These are phyloP conservation scores for Sycophila texana DNA, from an alignment of 2,888 invertebrate species.

Conservation along the genomic window DNA sequence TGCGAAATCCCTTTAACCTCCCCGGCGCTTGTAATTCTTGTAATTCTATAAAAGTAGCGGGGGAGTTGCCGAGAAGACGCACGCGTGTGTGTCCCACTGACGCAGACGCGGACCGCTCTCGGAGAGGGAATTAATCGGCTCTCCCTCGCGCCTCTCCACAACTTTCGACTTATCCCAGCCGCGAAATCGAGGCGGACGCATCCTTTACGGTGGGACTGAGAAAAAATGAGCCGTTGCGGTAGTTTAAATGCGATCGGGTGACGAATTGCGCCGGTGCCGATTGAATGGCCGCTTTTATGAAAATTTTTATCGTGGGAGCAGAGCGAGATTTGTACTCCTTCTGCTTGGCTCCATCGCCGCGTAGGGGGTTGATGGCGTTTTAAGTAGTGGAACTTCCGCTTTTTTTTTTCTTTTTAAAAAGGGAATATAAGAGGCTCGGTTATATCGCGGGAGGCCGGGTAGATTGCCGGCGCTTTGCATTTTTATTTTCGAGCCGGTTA, in stretches of 20 bases:
- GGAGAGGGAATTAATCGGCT: neutral
- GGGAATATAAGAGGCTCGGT: neutral
- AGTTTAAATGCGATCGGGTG: neutral
- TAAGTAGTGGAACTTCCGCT: neutral
- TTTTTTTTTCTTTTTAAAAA: neutral
- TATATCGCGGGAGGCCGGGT: too few relatives aligned
- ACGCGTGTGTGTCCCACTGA: conserved; percentile 7
- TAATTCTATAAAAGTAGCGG: too few relatives aligned
- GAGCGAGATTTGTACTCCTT: too few relatives aligned
- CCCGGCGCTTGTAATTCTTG: conserved; percentile 13
- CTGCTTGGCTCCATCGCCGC: neutral
- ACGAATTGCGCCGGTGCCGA: conserved; percentile 19
- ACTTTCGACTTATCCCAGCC: conserved; percentile 18
- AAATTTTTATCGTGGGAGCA: neutral
- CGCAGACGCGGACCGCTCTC: conserved; percentile 1
- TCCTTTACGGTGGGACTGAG: neutral
- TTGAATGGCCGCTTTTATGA: conserved; percentile 15
- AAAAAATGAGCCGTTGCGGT: conserved; percentile 21
- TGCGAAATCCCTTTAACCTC: conserved; percentile 10
- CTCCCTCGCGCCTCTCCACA: neutral
- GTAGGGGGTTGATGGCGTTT: conserved; percentile 31
- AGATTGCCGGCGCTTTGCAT: too few relatives aligned
- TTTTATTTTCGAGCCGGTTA: too few relatives aligned
- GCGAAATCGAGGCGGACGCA: neutral
- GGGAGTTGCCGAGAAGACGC: neutral